phyloP scores from a whole-genome alignment of 2,113 vertebrate species.

The Atractosteus spatula region DNA sequence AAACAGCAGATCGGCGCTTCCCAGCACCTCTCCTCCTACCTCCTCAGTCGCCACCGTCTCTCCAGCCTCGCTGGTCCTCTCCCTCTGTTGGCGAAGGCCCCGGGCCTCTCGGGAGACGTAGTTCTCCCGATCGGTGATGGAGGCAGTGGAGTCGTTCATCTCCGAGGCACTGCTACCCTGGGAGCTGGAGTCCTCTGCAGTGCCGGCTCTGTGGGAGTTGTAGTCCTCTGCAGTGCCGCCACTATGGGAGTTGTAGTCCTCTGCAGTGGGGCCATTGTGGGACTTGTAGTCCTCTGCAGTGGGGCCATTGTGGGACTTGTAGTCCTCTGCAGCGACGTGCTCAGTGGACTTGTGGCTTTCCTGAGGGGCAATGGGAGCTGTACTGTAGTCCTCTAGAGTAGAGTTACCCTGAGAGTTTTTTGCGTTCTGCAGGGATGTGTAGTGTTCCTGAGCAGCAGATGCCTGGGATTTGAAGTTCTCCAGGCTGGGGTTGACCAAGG shows the following conservation, averaged over 20 bases:
- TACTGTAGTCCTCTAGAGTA: too few species aligned
- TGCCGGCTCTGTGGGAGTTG: constrained; percentile 16
- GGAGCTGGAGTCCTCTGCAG: constrained; percentile 17
- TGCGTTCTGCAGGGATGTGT: too few species aligned
- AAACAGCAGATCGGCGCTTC: constrained; percentile 56
- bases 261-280: constrained; percentile 27
- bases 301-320: constrained; percentile 11
- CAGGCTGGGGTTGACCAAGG: too few species aligned
- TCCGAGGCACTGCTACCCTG: background rate
- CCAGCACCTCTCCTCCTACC: constrained; percentile 33
- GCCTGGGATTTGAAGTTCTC: too few species aligned
- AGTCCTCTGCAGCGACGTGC: background rate
- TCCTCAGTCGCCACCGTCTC: constrained; percentile 15
- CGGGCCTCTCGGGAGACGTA: constrained; percentile 5
- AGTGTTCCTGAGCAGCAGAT: too few species aligned
- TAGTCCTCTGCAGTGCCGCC: constrained; percentile 16
- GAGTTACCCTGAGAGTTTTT: too few species aligned
- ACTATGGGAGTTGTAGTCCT: constrained; percentile 36
- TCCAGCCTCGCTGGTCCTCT: constrained; percentile 11
- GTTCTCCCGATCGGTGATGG: constrained; percentile 11
- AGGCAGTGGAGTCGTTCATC: background rate
- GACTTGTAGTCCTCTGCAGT: constrained; percentile 21
- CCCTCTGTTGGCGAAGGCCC: background rate
- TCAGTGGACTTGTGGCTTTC: too few species aligned
- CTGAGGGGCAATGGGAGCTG: too few species aligned